Evolutionary conservation across 1,140 invertebrate species (phyloP).

Genomic region (Saccostrea glomerata): DNA sequence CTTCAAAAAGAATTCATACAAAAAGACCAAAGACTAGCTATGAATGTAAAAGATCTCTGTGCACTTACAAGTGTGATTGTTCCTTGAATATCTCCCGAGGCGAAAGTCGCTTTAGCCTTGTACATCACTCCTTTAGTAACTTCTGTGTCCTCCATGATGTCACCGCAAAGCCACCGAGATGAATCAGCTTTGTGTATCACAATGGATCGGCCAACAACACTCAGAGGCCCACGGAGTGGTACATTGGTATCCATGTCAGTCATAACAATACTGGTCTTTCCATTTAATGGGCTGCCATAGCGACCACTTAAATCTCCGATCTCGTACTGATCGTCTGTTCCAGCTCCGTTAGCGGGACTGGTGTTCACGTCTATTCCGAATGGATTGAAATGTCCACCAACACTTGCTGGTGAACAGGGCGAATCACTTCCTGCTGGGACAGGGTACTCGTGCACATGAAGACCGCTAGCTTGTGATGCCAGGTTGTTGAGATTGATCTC

Average conservation of each 20-base stretch:
- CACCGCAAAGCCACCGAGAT: constrained; percentile 81
- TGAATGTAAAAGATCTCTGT: neutral
- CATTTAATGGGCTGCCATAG: constrained; percentile 82
- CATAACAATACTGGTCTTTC: constrained; percentile 66
- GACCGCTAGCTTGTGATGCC: constrained; percentile 79
- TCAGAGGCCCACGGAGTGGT: constrained; percentile 88
- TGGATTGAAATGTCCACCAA: constrained; percentile 84
- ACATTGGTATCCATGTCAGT: constrained; percentile 90
- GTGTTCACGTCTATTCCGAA: constrained; percentile 73
- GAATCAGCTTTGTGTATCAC: constrained; percentile 86
- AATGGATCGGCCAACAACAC: constrained; percentile 90
- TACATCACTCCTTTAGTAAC: constrained; percentile 48
- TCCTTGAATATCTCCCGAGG: constrained; percentile 88
- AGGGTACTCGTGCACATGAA: constrained; percentile 81
- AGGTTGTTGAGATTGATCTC: constrained; percentile 84
- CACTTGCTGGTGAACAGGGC: constrained; percentile 90
- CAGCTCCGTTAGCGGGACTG: constrained; percentile 80
- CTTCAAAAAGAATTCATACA: too few relatives aligned
- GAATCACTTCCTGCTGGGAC: constrained; percentile 84
- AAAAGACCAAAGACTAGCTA: too few relatives aligned
- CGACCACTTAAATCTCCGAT: constrained; percentile 95
- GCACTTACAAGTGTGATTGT: constrained; percentile 89
- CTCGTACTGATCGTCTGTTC: constrained; percentile 83
- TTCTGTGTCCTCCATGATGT: constrained; percentile 72
- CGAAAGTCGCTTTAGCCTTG: constrained; percentile 58